phyloP scores from a whole-genome alignment of 2,888 invertebrate genomes.

The Macaria notata region DNA sequence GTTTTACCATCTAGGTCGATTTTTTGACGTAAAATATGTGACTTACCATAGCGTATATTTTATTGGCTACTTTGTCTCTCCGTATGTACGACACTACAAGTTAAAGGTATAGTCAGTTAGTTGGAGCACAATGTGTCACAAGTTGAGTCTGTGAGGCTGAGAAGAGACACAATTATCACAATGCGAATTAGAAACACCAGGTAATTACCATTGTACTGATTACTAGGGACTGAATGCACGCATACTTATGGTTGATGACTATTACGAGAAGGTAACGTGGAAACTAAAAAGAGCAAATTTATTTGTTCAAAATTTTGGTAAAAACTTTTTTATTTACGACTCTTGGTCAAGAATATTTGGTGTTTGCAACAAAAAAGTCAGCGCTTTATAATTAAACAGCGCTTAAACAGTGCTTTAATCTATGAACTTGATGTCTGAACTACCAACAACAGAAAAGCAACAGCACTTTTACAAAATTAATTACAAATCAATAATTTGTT shows the following conservation, averaged over 20 bases:
- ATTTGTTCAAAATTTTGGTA: background rate
- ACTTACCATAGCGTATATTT: too few species aligned
- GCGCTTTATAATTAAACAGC: too few species aligned
- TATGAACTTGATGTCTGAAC: too few species aligned
- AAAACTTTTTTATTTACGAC: background rate
- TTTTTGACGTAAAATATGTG: too few species aligned
- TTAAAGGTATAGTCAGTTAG: background rate
- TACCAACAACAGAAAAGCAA: too few species aligned
- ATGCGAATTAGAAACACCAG: slow-evolving; percentile 7
- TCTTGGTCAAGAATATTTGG: too few species aligned
- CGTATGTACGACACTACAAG: background rate
- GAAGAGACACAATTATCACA: slow-evolving; percentile 10
- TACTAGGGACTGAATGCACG: slow-evolving; percentile 2
- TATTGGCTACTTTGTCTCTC: too few species aligned
- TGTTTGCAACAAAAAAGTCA: too few species aligned
- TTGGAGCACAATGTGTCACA: slow-evolving; percentile 1
- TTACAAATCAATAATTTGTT: too few species aligned
- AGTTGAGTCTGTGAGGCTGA: background rate
- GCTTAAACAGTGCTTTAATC: too few species aligned
- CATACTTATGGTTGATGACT: background rate
- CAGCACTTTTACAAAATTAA: too few species aligned
- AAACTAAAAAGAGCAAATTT: background rate
- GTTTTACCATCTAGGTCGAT: too few species aligned
- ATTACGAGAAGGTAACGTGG: background rate
- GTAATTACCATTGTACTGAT: slow-evolving; percentile 2